A percentile compares a stretch with the other conserved stretches of the same genome.
phyloP scores from a whole-genome alignment of 1,140 invertebrate genomes.

The Drosophila pandora region DNA sequence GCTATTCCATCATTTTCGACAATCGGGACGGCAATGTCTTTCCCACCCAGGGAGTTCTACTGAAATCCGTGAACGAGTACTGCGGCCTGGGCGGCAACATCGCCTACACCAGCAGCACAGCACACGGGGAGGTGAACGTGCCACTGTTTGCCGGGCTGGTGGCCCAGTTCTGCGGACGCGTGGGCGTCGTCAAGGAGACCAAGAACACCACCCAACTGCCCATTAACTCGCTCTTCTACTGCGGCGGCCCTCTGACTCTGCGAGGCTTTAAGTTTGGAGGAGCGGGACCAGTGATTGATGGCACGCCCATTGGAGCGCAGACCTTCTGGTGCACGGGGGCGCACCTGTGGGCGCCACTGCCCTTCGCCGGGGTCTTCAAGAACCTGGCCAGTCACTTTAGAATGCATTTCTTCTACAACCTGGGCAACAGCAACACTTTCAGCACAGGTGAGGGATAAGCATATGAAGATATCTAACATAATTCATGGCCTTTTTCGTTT shows the following conservation, averaged over 20 bases:
- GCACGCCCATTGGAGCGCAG: constrained; percentile 76
- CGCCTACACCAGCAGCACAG: constrained; percentile 72
- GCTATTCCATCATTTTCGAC: constrained; percentile 74
- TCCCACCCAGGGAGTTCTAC: constrained; percentile 69
- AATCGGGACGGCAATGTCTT: constrained; percentile 77
- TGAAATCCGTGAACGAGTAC: constrained; percentile 77
- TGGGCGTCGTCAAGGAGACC: constrained; percentile 70
- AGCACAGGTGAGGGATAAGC: constrained; percentile 35
- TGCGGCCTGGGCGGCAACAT: constrained; percentile 79
- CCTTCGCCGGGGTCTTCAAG: constrained; percentile 77
- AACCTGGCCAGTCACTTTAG: constrained; percentile 76
- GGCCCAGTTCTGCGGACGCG: constrained; percentile 74
- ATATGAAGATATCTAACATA: too few relatives aligned
- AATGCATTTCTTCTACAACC: constrained; percentile 82
- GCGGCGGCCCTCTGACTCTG: constrained; percentile 77
- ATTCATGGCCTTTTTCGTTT: constrained; percentile 2
- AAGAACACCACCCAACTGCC: constrained; percentile 71
- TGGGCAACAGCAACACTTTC: constrained; percentile 78
- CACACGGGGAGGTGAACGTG: constrained; percentile 78
- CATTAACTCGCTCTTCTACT: constrained; percentile 75
- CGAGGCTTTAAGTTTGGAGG: constrained; percentile 78
- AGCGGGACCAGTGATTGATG: constrained; percentile 74
- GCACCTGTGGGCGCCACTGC: constrained; percentile 79
- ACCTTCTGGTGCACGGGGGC: constrained; percentile 79
- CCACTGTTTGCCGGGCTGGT: constrained; percentile 71